phyloP scores from a whole-genome alignment of 2,888 invertebrate genomes.

The Nowickia ferox region DNA sequence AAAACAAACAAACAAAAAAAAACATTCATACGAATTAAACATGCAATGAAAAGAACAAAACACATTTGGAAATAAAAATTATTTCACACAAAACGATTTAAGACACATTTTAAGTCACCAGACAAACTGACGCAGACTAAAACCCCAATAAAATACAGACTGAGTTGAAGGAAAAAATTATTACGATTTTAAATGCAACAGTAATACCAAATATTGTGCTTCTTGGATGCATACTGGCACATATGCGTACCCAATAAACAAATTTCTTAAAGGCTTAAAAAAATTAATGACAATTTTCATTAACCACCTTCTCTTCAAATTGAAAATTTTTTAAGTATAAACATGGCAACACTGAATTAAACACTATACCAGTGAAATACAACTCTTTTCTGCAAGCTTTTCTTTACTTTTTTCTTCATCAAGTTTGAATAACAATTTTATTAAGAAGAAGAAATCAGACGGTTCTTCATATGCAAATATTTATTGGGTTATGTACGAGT shows the following conservation, averaged over 20 bases:
- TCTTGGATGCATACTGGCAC: too few relatives aligned
- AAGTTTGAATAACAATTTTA: neutral
- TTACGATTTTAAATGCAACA: constrained; percentile 51
- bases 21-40: constrained; percentile 47
- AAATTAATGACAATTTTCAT: neutral
- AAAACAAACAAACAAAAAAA: neutral
- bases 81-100: constrained; percentile 67
- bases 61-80: constrained; percentile 60
- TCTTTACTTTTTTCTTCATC: neutral
- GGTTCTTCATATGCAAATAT: constrained; percentile 31
- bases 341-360: neutral
- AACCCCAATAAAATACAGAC: constrained; percentile 54
- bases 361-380: neutral
- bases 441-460: neutral
- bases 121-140: constrained; percentile 71
- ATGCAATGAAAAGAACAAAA: constrained; percentile 61
- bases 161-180: constrained; percentile 32
- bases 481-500: constrained; percentile 29
- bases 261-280: neutral
- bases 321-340: neutral
- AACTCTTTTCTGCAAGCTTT: too few relatives aligned
- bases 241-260: constrained; percentile 26
- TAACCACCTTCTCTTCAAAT: neutral
- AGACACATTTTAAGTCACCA: constrained; percentile 68
- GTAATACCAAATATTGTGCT: constrained; percentile 1